Evolutionary conservation across 2,797 vertebrate genomes (phyloP).

Genomic region (Kryptolebias ocellatus): DNA sequence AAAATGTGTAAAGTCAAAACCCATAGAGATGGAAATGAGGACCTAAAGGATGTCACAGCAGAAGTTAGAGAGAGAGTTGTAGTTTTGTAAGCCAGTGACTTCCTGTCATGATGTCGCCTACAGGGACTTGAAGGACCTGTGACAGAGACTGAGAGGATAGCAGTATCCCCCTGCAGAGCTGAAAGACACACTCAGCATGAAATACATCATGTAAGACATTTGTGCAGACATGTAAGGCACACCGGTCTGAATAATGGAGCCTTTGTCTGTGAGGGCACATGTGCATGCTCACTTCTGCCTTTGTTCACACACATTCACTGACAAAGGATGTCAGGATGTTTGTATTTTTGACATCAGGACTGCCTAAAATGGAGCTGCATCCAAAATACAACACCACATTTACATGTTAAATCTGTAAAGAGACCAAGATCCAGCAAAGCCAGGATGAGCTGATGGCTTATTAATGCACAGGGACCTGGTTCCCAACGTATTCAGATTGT

Average conservation of each 20-base stretch:
- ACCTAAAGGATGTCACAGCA: slow-evolving; percentile 6
- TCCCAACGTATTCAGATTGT: slow-evolving; percentile 61
- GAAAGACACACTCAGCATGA: slow-evolving; percentile 41
- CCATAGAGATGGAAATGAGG: slow-evolving; percentile 8
- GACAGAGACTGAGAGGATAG: slow-evolving; percentile 40
- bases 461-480: slow-evolving; percentile 71
- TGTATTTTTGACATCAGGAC: background rate
- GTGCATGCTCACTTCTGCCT: background rate
- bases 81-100: slow-evolving; percentile 35
- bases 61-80: slow-evolving; percentile 17
- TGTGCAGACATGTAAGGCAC: slow-evolving; percentile 35
- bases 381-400: slow-evolving; percentile 13
- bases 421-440: slow-evolving; percentile 46
- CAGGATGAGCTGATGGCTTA: slow-evolving; percentile 65
- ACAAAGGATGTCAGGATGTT: background rate
- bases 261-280: background rate
- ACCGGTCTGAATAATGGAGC: slow-evolving; percentile 16
- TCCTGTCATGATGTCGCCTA: slow-evolving; percentile 50
- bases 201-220: slow-evolving; percentile 53
- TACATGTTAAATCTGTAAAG: slow-evolving; percentile 35
- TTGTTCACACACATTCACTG: background rate
- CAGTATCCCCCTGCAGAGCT: slow-evolving; percentile 50
- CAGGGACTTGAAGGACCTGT: slow-evolving; percentile 43
- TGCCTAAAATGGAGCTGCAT: slow-evolving; percentile 3
- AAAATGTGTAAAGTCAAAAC: slow-evolving; percentile 35